These are phyloP conservation scores for Stomatorhinus ivindoensis DNA, from an alignment of 2,113 vertebrate species.

Conservation along the genomic window DNA sequence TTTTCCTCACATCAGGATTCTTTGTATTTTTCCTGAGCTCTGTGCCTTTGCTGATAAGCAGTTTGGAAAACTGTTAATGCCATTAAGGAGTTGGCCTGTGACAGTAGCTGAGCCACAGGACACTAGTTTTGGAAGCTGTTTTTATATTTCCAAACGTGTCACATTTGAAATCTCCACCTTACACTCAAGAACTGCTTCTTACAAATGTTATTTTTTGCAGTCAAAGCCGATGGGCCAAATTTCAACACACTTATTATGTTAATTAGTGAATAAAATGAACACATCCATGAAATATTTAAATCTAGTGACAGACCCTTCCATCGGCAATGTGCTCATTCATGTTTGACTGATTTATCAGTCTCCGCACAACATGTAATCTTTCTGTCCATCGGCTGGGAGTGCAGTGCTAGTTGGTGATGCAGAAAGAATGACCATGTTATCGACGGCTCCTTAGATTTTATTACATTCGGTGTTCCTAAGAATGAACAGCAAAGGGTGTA, in stretches of 20 bases:
- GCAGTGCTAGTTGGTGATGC: background rate
- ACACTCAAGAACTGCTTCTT: background rate
- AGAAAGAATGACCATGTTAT: background rate
- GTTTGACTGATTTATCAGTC: background rate
- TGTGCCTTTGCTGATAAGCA: background rate
- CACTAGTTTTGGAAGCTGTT: too few species aligned
- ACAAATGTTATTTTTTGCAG: background rate
- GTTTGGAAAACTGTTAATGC: slow-evolving; percentile 3
- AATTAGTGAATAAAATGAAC: background rate
- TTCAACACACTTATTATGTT: background rate
- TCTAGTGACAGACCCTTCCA: background rate
- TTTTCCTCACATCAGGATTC: background rate
- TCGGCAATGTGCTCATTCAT: background rate
- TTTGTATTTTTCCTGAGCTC: background rate
- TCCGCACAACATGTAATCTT: background rate
- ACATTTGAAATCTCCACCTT: background rate
- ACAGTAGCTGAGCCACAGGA: background rate
- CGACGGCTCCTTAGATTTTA: background rate
- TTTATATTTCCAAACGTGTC: background rate
- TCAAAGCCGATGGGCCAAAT: background rate
- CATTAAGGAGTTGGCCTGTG: background rate
- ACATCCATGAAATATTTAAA: background rate
- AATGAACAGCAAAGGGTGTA: background rate
- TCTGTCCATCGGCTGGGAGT: background rate
- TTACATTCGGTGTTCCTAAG: background rate